Base-by-base conservation (phyloP, 1,140 invertebrate species). In the Micrasema minimum region DNA sequence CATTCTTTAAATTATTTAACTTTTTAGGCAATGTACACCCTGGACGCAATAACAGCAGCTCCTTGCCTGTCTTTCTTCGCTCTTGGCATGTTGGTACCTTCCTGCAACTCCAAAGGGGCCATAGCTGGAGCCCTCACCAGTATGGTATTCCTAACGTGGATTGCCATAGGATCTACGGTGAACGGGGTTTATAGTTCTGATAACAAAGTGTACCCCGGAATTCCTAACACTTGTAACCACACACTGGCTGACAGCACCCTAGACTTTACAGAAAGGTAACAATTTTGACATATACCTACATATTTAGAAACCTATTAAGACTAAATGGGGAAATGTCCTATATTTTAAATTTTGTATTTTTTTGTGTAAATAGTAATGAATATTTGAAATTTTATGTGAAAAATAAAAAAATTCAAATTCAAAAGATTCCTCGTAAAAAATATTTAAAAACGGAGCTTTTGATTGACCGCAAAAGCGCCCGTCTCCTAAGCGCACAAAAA, bases 31-130 rank as follows among this genome's bases (percentile, higher is more conserved):
- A 55, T 50, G 37, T 74, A 55, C 53, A 46, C 48, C 9, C 41
- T 74, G 23, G 26, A 48, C 14, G 20, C 64, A 12, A 48, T 74
- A 23, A 51, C 91, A 37, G 88, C 90, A 20, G 92, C 91, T 1
- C 91, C 92, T 26, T 87, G 92, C 1, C 88, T 93, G 64, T 92
- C 92, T 9, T 82, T 93, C 9, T 95, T 94, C 76, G 88, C 88
- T 0, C 78, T 94, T 1, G 93, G 93, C 61, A 91, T 94, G 85
- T 82, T 93, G 26, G 83, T 92, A 55, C 92, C 92, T 0, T 92
- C 88, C 86, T 86, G 89, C 9, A 93, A 92, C 81, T 83, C 83
- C 2, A 87, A 87, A 75, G 89, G 86, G 46, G 85, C 85, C 14
- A 75, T 85, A 2, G 78, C 76, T 23, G 86, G 85, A 4, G 82